Evolutionary conservation across 2,797 vertebrate species (phyloP).

Genomic region (Mus caroli): DNA sequence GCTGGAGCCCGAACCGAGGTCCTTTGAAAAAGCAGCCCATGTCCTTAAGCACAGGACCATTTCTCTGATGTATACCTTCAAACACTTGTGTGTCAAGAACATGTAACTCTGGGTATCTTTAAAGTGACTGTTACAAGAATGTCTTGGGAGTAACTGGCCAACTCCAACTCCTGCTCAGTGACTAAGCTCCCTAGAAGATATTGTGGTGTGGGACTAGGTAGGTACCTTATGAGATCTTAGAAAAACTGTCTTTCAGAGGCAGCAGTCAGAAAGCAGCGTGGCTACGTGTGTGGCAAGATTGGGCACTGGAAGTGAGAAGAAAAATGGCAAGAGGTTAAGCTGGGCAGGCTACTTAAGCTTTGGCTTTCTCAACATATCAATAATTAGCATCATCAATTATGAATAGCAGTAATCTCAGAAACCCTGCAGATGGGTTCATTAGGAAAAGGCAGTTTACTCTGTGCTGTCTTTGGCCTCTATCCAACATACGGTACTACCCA

Average conservation of each 20-base stretch:
- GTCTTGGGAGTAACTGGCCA: neutral
- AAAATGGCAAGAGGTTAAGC: neutral
- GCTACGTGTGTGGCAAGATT: too few relatives aligned
- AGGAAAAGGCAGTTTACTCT: conserved; percentile 38
- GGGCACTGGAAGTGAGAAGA: neutral
- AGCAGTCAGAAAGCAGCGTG: neutral
- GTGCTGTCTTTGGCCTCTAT: neutral
- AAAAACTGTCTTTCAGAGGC: neutral
- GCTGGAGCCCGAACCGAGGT: neutral
- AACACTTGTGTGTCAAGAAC: neutral
- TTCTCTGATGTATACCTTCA: neutral
- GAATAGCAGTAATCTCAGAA: neutral
- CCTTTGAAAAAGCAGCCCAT: neutral
- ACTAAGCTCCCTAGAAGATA: neutral
- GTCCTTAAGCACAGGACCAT: neutral
- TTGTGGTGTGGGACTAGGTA: neutral
- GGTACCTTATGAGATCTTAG: neutral
- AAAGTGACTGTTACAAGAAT: neutral
- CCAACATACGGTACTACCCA: neutral
- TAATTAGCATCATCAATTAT: neutral
- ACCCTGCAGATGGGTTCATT: neutral
- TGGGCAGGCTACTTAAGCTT: neutral
- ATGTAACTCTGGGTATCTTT: neutral
- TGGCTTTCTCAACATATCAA: neutral
- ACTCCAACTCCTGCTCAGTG: neutral